Evolutionary conservation across 2,888 invertebrate species (phyloP), one percentile per base, ranked within the genome.

Genomic region (Odontomyia ornata): DNA sequence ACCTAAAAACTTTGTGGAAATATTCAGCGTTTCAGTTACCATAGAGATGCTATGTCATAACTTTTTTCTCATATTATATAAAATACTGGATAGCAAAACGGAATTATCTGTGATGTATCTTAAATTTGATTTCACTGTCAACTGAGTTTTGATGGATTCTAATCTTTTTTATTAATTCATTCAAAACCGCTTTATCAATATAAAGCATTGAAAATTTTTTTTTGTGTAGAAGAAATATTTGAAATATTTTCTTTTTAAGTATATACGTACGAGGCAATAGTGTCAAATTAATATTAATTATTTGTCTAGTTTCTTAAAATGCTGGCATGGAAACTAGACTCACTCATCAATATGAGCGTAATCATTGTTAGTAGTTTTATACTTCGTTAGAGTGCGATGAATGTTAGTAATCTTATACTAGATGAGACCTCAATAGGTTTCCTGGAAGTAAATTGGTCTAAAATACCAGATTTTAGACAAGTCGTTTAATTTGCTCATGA

Each of bases 291-390:
- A 64, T 64, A 28, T 64, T 64, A 28, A 2, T n/a, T n/a, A 64
- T 23, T 60, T 23, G 4, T 25, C 15, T 25, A 60, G 60, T 23
- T 23, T 28, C n/a, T 27, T 60, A 15, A 30, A 30, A 64, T 9
- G 28, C 1, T n/a, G n/a, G 30, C 5, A 60, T 23, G 21, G 21
- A 27, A 27, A 9, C 23, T 64, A 64, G 28, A 15, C 2, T 3
- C 23, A 21, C 67, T 43, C 67, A 67, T 67, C 67, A 67, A 43
- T 43, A 67, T 67, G 67, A 43, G 67, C 67, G 15, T 28, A 64
- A 15, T 1, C 11, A 64, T 27, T n/a, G n/a, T n/a, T n/a, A 23
- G 21, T 11, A 21, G 21, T 60, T 18, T 60, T 3, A 5, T 60
- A 60, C 25, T 60, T 4, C 60, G 36, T 36, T 3, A 9, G 52